Conservation (phyloP, 2,113 vertebrate species). For the Panthera leo region DNA sequence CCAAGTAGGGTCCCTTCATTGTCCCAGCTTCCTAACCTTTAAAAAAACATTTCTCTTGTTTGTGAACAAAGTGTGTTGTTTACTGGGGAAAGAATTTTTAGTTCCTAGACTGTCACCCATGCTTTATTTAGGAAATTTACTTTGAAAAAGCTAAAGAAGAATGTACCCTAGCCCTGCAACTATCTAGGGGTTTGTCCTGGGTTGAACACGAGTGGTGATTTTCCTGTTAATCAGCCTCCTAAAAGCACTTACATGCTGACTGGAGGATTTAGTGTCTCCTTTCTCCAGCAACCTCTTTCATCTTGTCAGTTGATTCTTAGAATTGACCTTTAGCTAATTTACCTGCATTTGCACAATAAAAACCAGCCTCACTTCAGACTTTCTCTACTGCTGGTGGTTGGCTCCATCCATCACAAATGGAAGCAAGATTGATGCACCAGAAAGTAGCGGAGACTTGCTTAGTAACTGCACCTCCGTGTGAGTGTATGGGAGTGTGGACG, state of each 20-base stretch:
- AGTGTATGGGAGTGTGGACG: fast-evolving
- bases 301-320: slow-evolving; percentile 53
- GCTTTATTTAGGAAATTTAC: slow-evolving; percentile 16
- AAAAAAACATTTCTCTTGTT: not conserved
- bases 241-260: not conserved
- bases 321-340: not conserved
- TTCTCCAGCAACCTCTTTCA: not conserved
- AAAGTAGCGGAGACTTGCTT: not conserved
- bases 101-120: not conserved
- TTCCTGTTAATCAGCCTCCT: slow-evolving; percentile 1
- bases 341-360: not conserved
- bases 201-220: not conserved
- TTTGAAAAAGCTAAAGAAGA: not conserved
- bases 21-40: not conserved
- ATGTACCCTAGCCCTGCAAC: not conserved
- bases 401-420: not conserved
- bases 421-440: not conserved
- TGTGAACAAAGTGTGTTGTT: slow-evolving; percentile 25
- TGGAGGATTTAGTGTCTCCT: slow-evolving; percentile 8
- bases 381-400: not conserved
- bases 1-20: not conserved
- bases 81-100: slow-evolving; percentile 41
- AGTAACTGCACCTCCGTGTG: not conserved
- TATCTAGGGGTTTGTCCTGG: not conserved
- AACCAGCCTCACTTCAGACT: not conserved